Conservation (phyloP, 2,113 vertebrate species). For the Stigmatopora nigra region DNA sequence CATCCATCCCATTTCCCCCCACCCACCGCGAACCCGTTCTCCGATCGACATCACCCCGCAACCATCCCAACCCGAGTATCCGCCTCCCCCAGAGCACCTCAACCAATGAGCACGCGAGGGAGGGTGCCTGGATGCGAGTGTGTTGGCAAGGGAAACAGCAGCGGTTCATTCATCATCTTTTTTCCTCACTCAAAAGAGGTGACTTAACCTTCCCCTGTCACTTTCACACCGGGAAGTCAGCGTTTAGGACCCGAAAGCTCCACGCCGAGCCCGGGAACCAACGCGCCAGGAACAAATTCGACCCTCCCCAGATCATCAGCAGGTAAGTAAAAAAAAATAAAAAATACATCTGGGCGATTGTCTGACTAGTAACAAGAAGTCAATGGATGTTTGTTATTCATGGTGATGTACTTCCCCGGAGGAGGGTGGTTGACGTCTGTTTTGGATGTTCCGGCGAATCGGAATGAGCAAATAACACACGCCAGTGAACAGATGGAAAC, state of each 20-base stretch:
- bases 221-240: constrained; percentile 39
- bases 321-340: constrained; percentile 34
- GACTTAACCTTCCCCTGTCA: constrained; percentile 25
- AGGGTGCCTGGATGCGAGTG: constrained; percentile 56
- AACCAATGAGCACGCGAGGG: constrained; percentile 37
- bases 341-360: too few species aligned
- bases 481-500: neutral
- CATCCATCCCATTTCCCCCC: neutral
- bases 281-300: constrained; percentile 24
- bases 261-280: constrained; percentile 8
- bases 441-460: neutral
- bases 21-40: neutral
- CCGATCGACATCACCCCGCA: constrained; percentile 32
- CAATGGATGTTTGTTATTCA: neutral
- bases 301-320: constrained; percentile 22
- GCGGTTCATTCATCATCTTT: constrained; percentile 68
- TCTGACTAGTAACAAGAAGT: neutral
- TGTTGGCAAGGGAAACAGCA: constrained; percentile 66
- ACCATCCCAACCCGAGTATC: constrained; percentile 33
- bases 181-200: constrained; percentile 36
- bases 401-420: neutral
- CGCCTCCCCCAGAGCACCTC: neutral
- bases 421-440: constrained; percentile 1
- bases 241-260: constrained; percentile 30
- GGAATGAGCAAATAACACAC: neutral